Percentiles rank a stretch among this genome's conserved stretches.
Conservation (phyloP, 2,113 vertebrate genomes). For the Nycticryphes semicollaris region DNA sequence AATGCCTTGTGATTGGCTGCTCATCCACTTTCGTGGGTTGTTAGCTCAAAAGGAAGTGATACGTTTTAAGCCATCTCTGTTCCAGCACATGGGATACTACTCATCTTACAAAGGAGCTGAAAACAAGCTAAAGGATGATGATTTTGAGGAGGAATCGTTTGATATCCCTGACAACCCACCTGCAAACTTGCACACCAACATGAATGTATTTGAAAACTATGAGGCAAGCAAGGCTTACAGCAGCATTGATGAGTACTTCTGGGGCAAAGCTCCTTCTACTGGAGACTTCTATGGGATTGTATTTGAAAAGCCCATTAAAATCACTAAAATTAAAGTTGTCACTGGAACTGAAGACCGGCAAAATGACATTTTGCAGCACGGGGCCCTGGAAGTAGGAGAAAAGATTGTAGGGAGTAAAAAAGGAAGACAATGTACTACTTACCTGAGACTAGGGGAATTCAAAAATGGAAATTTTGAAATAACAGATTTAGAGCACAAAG, state of each 20-base stretch:
- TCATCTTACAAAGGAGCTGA: conserved; percentile 96
- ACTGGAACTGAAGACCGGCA: conserved; percentile 95
- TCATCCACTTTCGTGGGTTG: conserved; percentile 92
- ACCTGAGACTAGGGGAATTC: conserved; percentile 92
- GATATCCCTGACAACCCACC: conserved; percentile 98
- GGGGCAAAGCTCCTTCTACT: conserved; percentile 91
- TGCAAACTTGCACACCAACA: conserved; percentile 90
- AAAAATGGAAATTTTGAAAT: conserved; percentile 94
- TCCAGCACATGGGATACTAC: conserved; percentile 99
- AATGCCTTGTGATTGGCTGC: conserved; percentile 98
- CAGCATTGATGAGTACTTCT: conserved; percentile 94
- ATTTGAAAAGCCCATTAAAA: conserved; percentile 89
- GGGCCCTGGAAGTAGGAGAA: conserved; percentile 92
- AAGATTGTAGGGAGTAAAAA: conserved; percentile 84
- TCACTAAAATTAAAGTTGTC: conserved; percentile 91
- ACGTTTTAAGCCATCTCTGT: conserved; percentile 97
- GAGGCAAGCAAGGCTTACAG: conserved; percentile 94
- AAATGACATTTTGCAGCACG: conserved; percentile 93
- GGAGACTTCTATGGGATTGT: conserved; percentile 92
- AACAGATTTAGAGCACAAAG: conserved; percentile 90
- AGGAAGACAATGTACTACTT: conserved; percentile 87
- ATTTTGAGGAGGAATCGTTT: conserved; percentile 95
- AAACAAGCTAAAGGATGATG: conserved; percentile 97
- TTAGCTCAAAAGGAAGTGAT: conserved; percentile 94
- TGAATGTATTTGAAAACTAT: conserved; percentile 97